Evolutionary conservation across 2,797 vertebrate genomes (phyloP), one percentile per base, ranked within the genome.

Genomic region (Stomatorhinus walkeri): DNA sequence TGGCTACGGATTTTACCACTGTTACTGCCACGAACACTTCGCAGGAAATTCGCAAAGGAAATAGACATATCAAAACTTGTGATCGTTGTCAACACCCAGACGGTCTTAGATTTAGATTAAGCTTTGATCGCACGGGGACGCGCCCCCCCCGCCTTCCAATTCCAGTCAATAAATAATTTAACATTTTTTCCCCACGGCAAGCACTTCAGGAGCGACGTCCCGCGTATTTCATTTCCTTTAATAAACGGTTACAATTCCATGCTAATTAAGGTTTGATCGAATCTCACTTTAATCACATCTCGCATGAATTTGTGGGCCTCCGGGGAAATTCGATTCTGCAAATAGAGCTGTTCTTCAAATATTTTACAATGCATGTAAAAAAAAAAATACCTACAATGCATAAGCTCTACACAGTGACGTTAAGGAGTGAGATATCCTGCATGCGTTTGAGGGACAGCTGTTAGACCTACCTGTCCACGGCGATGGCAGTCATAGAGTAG

Each of bases 401-500:
- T 2, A 84, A 84, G 36, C 14, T 84, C 19, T 22, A 28, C 7
- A 84, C 14, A 83, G 43, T 28, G 36, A 8, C 40, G 56, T 22
- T 87, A 32, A 56, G 22, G 28, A 43, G 28, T n/a, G 54, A 46
- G 59, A 9, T 40, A 48, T 36, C 19, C 1, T 52, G 83, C 22
- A 28, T 64, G 59, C 22, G 59, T 64, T 64, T 76, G 2, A 36
- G 24, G 12, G 72, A 24, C 72, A 54, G 40, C 22, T 9, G 40
- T 19, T 54, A 88, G 3, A 52, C 96, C 95, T 94, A 99, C 98
- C 98, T 98, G 96, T 99, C 98, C 91, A 99, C 97, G 2, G 98
- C 97, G 59, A 99, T 99, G 0, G 98, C 98, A 3, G 97, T 98
- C 98, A 99, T 99, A 89, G 98, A 99, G 93, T 99, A 99, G 95